Base-by-base conservation (phyloP, 2,113 vertebrate genomes). In the Aix galericulata region DNA sequence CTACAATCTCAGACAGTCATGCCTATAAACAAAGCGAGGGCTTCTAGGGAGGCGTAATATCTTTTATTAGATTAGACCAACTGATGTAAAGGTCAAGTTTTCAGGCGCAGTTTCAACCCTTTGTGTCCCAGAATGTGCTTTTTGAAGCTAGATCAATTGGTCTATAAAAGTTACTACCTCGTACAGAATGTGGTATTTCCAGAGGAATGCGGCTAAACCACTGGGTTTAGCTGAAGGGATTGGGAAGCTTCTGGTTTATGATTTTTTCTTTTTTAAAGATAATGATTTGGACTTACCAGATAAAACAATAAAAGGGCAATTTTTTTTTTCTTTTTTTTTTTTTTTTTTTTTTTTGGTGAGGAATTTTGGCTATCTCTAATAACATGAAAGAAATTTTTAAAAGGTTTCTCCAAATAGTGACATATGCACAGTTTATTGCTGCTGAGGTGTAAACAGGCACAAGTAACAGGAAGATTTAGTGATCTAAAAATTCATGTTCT, bases 41-140 rank as follows among this genome's bases (percentile, higher is more conserved):
- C 84, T 96, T 95, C 74, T 82, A 87, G 38, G 66, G 83, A 92
- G 83, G 93, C 66, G 86, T 94, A 94, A 79, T 96, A 17, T 72
- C 86, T 97, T 95, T 95, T 96, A 92, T 94, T 96, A 94, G 86
- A 62, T 92, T 82, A 79, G 81, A 78, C 80, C 77, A 84, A 48
- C 83, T 95, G 91, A 95, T 86, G 38, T 64, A 92, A 95, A 95
- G 96, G 95, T 97, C 95, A 95, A 74, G 38, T 86, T 94, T 91
- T 93, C 76, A 92, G 77, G 64, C 34, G 2, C 36, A 12, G 73
- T 83, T 95, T 96, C 88, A 92, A 84, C 77, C 76, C 56, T 93
- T 93, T 42, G 2, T 38, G 46, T 95, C 63, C 59, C 90, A 67
- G 82, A 77, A 86, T 7, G 31, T 67, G 29, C 16, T 74, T 71